These are phyloP conservation scores for Atopsyche davidsoni DNA, from an alignment of 1,140 invertebrate species.

Conservation along the genomic window DNA sequence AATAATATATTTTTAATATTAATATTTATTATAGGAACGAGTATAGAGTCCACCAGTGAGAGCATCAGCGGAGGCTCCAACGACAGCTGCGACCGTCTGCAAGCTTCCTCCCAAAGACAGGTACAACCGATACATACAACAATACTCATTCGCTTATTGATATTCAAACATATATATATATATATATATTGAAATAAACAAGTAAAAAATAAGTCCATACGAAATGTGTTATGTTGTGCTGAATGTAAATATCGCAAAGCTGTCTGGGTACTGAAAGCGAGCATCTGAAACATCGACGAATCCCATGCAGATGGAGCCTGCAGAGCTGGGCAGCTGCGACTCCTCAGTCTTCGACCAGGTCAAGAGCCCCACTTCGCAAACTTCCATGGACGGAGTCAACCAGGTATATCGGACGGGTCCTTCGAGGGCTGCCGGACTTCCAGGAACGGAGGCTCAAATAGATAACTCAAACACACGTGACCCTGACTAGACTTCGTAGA, in stretches of 20 bases:
- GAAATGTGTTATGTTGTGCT: slow-evolving; percentile 36
- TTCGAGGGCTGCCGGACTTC: no score
- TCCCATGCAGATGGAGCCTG: slow-evolving; percentile 44
- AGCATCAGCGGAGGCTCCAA: slow-evolving; percentile 26
- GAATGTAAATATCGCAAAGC: neutral
- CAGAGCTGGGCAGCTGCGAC: slow-evolving; percentile 56
- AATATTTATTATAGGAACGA: slow-evolving; percentile 10
- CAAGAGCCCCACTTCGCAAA: slow-evolving; percentile 42
- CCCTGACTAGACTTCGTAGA: no score
- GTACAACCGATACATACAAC: slow-evolving; percentile 1
- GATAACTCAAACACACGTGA: no score
- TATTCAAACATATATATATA: no score
- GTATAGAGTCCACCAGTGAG: slow-evolving; percentile 23
- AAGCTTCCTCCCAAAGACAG: slow-evolving; percentile 21
- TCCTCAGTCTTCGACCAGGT: slow-evolving; percentile 52
- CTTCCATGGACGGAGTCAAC: slow-evolving; percentile 45
- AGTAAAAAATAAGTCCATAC: slow-evolving; percentile 40
- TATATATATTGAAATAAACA: no score
- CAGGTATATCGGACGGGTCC: slow-evolving; percentile 33
- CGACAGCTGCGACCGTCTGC: slow-evolving; percentile 28
- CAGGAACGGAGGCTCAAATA: no score
- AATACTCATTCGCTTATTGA: slow-evolving; percentile 19
- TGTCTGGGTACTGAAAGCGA: neutral
- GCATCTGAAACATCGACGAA: no score
- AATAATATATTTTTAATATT: no score